Base-by-base conservation (phyloP, 1,140 invertebrate genomes). In the Aethina tumida region DNA sequence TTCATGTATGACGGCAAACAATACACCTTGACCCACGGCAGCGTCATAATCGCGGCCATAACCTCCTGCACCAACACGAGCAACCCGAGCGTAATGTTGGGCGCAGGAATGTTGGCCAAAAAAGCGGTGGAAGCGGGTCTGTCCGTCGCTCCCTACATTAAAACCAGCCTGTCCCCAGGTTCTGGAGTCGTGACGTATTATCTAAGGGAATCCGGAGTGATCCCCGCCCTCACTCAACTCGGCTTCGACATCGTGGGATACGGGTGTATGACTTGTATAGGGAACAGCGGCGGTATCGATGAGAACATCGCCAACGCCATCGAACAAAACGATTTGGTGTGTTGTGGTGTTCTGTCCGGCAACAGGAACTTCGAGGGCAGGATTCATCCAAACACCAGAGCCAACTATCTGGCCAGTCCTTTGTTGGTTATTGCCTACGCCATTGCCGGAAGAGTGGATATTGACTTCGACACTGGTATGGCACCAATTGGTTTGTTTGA, bases 251-350 rank as follows among this genome's bases (percentile, higher is more conserved):
- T 93, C 35, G 84, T 88, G 3, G 94, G 94, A n/a, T 97, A 94
- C 58, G 83, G 95, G 1, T 98, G 95, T 65, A 97, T 97, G 93
- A 98, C 94, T 0, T 98, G 95, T 63, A 99, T 99, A 47, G 96
- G 96, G 5, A 98, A 98, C 64, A 90, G 84, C 29, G 95, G 95
- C 7, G 92, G 92, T 0, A 73, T 99, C 5, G 84, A 90, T 35
- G 91, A 96, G 40, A 72, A 82, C 43, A 84, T 99, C 15, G 79
- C 79, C 0, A 86, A 91, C 53, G 89, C 87, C 2, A 97, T 98
- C 50, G 94, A 98, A 62, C 86, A 91, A 73, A 88, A 90, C 58
- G 88, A 93, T 56, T 66, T 98, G 5, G 87, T 98, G 1, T 94
- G 90, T 52, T 89, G 84, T 56, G 92, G 93, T 13, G 90, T 98